Evolutionary conservation across 2,888 invertebrate species (phyloP).

Genomic region (Megaustenia siamemsis): DNA sequence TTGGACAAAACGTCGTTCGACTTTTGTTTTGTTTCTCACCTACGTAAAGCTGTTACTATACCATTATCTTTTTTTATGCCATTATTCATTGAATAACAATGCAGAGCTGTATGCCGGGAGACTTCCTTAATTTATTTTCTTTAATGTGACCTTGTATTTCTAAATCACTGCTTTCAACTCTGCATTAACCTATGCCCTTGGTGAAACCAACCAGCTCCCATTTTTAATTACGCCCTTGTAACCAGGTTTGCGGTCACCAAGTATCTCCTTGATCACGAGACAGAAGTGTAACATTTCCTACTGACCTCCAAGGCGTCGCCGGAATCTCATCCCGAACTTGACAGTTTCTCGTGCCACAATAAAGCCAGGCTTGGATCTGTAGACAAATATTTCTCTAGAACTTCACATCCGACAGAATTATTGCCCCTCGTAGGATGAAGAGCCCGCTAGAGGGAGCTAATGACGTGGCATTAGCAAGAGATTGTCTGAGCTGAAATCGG

Average conservation of each 20-base stretch:
- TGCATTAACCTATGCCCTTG: no score
- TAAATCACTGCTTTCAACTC: no score
- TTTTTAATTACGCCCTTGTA: no score
- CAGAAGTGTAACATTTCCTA: background rate
- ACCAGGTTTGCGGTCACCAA: background rate
- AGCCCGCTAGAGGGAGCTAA: constrained; percentile 24
- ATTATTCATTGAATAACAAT: no score
- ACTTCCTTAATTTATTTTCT: no score
- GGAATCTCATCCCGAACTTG: constrained; percentile 11
- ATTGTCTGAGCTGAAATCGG: constrained; percentile 19
- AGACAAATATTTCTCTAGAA: constrained; percentile 45
- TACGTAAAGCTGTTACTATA: no score
- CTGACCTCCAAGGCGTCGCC: background rate
- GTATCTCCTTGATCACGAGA: background rate
- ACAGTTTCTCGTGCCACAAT: constrained; percentile 37
- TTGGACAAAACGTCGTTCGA: no score
- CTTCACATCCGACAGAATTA: constrained; percentile 51
- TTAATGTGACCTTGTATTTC: no score
- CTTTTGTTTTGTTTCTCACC: no score
- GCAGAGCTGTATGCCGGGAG: no score
- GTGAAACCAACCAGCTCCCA: no score
- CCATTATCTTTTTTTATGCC: no score
- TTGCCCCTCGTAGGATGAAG: constrained; percentile 35
- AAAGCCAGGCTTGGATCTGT: constrained; percentile 40
- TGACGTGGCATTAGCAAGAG: constrained; percentile 39